Percentiles rank a stretch among this genome's conserved stretches.
phyloP scores from a whole-genome alignment of 1,140 invertebrate species.

The Zaprionus ornatus region DNA sequence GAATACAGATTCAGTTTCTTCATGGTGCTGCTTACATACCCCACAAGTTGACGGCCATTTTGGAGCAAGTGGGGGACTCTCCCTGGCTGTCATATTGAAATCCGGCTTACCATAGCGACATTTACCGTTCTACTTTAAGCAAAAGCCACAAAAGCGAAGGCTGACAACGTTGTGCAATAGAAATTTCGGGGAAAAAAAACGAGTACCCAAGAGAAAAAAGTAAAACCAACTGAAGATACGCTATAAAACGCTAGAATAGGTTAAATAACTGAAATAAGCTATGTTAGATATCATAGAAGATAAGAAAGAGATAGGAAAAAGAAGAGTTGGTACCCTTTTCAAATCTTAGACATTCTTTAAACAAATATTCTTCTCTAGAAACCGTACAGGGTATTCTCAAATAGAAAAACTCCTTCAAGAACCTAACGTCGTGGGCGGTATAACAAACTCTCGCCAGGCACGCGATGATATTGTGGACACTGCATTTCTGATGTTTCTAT shows the following conservation, averaged over 20 bases:
- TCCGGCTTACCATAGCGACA: conserved; percentile 43
- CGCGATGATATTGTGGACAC: conserved; percentile 66
- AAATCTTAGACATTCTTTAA: background rate
- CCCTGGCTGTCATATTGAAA: conserved; percentile 43
- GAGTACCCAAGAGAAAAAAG: background rate
- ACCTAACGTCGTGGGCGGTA: conserved; percentile 59
- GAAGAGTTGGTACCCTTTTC: background rate
- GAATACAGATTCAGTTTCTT: conserved; percentile 2
- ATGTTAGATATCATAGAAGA: too few species aligned
- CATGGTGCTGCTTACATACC: background rate
- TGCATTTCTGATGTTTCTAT: conserved; percentile 77
- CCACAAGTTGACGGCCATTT: conserved; percentile 56
- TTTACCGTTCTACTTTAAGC: conserved; percentile 28
- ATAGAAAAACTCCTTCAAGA: conserved; percentile 49
- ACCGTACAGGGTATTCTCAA: conserved; percentile 7
- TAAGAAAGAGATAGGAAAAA: too few species aligned
- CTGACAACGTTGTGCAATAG: conserved; percentile 3
- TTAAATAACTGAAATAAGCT: too few species aligned
- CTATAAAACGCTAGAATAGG: background rate
- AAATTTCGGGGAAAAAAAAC: conserved; percentile 12
- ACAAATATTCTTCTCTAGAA: too few species aligned
- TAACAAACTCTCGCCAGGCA: conserved; percentile 75
- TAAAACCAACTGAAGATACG: background rate
- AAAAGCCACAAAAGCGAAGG: conserved; percentile 9
- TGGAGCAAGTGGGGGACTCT: conserved; percentile 32